phyloP scores from a whole-genome alignment of 2,113 vertebrate species.

The Ascaphus truei region DNA sequence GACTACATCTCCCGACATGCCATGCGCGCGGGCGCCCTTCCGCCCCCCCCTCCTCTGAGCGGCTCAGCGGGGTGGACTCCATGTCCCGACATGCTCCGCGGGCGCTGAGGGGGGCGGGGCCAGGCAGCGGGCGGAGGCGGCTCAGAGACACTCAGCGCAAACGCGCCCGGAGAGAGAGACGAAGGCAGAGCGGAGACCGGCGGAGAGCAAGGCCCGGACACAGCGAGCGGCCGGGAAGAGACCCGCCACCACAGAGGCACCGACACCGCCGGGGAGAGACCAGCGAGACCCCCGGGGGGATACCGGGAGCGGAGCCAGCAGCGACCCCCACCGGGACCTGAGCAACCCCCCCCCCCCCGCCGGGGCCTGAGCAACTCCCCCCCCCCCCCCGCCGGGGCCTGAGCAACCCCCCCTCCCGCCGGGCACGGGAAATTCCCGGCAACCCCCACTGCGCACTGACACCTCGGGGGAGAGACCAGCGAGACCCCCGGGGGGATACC shows the following conservation, averaged over 20 bases:
- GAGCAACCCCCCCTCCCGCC: too few relatives aligned
- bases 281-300: neutral
- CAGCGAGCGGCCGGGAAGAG: neutral
- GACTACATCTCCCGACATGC: constrained; percentile 25
- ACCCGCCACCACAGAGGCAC: neutral
- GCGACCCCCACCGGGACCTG: too few relatives aligned
- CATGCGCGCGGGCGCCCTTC: too few relatives aligned
- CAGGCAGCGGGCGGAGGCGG: constrained; percentile 32
- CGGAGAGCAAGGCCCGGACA: neutral
- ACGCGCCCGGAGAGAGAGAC: constrained; percentile 25
- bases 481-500: neutral
- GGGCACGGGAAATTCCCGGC: too few relatives aligned
- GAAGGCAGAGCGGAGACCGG: constrained; percentile 14
- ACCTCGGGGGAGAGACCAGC: neutral
- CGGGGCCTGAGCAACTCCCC: too few relatives aligned
- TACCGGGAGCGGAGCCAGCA: too few relatives aligned
- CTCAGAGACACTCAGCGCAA: constrained; percentile 31
- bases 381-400: too few relatives aligned
- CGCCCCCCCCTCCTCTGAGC: constrained; percentile 19
- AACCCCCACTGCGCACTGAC: too few relatives aligned
- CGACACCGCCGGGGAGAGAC: neutral
- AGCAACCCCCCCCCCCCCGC: too few relatives aligned
- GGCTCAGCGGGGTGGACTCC: constrained; percentile 28
- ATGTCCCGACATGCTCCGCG: constrained; percentile 24
- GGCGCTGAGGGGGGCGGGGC: neutral